These are phyloP conservation scores for Morone chrysops DNA, from an alignment of 2,113 vertebrate genomes.

Conservation along the genomic window DNA sequence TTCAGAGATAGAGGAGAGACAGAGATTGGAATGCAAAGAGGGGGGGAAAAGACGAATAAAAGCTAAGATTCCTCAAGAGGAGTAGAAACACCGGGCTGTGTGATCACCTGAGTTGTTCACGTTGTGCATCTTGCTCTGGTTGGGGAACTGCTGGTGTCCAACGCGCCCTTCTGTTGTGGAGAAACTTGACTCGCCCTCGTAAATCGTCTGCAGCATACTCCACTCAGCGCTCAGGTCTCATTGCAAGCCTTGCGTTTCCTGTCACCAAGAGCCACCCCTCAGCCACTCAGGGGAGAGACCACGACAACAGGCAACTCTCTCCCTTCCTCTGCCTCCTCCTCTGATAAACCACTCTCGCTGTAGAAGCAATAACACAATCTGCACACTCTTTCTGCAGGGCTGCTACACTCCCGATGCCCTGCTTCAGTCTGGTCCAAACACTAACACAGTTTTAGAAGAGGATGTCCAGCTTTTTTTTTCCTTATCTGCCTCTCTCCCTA, in stretches of 20 bases:
- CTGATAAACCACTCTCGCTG: slow-evolving; percentile 59
- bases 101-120: slow-evolving; percentile 97
- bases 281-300: slow-evolving; percentile 78
- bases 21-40: slow-evolving; percentile 43
- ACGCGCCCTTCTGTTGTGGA: slow-evolving; percentile 92
- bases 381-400: slow-evolving; percentile 58
- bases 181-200: slow-evolving; percentile 99
- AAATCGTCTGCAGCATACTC: slow-evolving; percentile 99
- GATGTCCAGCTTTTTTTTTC: slow-evolving; percentile 45
- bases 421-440: slow-evolving; percentile 63
- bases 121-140: slow-evolving; percentile 94
- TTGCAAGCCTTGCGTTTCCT: slow-evolving; percentile 87
- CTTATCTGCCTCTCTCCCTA: slow-evolving; percentile 52
- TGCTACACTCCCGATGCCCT: slow-evolving; percentile 43
- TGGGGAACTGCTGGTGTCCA: slow-evolving; percentile 90
- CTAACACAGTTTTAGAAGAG: slow-evolving; percentile 57
- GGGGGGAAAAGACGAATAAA: slow-evolving; percentile 18
- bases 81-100: slow-evolving; percentile 40
- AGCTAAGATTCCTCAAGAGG: slow-evolving; percentile 45
- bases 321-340: slow-evolving; percentile 85
- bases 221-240: slow-evolving; percentile 90
- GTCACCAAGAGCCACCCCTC: slow-evolving; percentile 86
- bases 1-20: slow-evolving; percentile 38
- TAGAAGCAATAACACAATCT: slow-evolving; percentile 52
- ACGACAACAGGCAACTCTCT: slow-evolving; percentile 69